Evolutionary conservation across 2,113 vertebrate species (phyloP), one percentile per base, ranked within the genome.

Genomic region (Tachysurus fulvidraco): DNA sequence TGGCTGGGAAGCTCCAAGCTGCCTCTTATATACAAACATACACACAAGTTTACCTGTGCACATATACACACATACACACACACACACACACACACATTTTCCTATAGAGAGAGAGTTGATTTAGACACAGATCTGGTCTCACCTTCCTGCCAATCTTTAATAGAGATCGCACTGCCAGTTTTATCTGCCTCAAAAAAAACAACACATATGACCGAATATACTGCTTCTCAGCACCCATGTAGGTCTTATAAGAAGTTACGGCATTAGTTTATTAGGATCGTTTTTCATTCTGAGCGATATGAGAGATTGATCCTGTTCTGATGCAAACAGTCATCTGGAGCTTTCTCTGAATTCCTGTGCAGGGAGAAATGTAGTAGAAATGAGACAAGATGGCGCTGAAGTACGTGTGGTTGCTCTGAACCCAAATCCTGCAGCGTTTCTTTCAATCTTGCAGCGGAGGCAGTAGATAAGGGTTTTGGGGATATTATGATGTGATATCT

Each of bases 341-440:
- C 46, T 41, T 84, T 64, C 71, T 78, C 28, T 1, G 54, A 69
- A 60, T 80, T 84, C 77, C 83, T 60, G n/a, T 65, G 67, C 82
- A 82, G 84, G 83, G 82, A 36, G 36, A 36, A 36, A 36, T 36
- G 36, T 36, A 36, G 36, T 36, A 36, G 36, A 55, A 54, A 67
- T 86, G 79, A 86, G 88, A 85, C 78, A 88, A 83, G 83, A 86
- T 89, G 84, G 80, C 41, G 84, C 54, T 55, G 41, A 44, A 77
- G 81, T 81, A 87, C 69, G 60, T 87, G 86, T 71, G 21, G 69
- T 59, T 79, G 71, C 73, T 25, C 71, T 69, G 46, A 64, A 30
- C 76, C 77, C 52, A 17, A 77, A 46, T 57, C 23, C 77, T 28
- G n/a, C 50, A 87, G 65, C 30, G 17, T 76, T 59, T 62, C 21